Evolutionary conservation across 2,113 vertebrate species (phyloP).

Genomic region (Pseudopipra pipra): DNA sequence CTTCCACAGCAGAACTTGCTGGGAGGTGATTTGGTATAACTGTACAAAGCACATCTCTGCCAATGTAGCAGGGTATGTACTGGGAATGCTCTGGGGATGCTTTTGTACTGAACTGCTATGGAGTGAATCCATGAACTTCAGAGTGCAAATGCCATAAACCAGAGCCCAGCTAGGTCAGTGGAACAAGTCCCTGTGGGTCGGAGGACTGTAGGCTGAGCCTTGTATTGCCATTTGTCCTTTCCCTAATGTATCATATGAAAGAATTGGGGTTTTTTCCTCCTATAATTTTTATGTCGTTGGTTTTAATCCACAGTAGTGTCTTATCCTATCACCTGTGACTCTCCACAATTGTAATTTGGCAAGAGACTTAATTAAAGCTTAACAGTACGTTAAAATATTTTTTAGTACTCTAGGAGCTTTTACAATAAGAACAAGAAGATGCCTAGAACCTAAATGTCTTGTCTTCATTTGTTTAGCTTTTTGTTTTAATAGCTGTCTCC

Average conservation of each 20-base stretch:
- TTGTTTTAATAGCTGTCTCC: not conserved
- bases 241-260: not conserved
- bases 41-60: not conserved
- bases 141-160: not conserved
- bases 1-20: not conserved
- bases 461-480: not conserved
- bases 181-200: not conserved
- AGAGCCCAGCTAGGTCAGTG: not conserved
- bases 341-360: not conserved
- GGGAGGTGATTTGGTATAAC: accelerated
- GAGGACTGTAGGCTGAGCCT: not conserved
- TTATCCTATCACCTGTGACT: not conserved
- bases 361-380: not conserved
- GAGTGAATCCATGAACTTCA: conserved; percentile 16
- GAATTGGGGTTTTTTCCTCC: accelerated
- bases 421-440: not conserved
- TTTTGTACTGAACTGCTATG: not conserved
- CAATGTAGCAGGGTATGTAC: not conserved
- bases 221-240: not conserved
- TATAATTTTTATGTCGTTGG: not conserved
- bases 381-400: not conserved
- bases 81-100: not conserved
- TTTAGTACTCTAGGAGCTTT: not conserved
- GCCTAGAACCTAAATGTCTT: not conserved
- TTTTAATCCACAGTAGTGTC: not conserved